Base-by-base conservation (phyloP, 1,140 invertebrate genomes). In the Paralvinella palmiformis region DNA sequence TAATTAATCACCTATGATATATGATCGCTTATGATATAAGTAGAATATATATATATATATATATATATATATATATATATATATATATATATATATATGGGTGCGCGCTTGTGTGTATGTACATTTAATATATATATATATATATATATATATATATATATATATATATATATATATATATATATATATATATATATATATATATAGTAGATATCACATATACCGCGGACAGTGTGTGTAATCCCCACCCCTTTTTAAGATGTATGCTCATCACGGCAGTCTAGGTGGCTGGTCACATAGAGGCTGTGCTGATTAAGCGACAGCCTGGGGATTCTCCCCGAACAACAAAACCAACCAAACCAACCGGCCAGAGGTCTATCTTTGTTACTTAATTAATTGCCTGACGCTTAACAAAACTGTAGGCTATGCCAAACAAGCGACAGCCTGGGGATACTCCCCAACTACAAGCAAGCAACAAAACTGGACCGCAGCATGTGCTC, bases 71-170 rank as follows among this genome's bases (percentile, higher is more conserved):
- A 48, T 48, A 48, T 48, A 48, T 48, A 48, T 48, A 48, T 48
- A 48, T 3, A 48, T n/a, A n/a, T n/a, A n/a, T n/a, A n/a, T n/a
- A n/a, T n/a, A n/a, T n/a, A n/a, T n/a, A n/a, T n/a, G n/a, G n/a
- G n/a, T n/a, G n/a, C n/a, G n/a, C n/a, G 27, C 27, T 3, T 48
- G 10, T 48, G 27, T 48, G 27, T 3, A 48, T 48, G 27, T 48
- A 48, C 10, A 48, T 10, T 2, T 20, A 48, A 4, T 48, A 48
- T 48, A 48, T 48, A 48, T 48, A 48, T 48, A 48, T 48, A 48
- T 48, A 48, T 48, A 48, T 48, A 48, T 48, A 48, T 48, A 48
- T 48, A 48, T 48, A 48, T 48, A 48, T 48, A 48, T 48, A 48
- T 48, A 48, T 48, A 48, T 48, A 48, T 48, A 48, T 3, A 3